These are phyloP conservation scores for Amblyteles armatorius DNA, from an alignment of 2,888 invertebrate species.

Conservation along the genomic window DNA sequence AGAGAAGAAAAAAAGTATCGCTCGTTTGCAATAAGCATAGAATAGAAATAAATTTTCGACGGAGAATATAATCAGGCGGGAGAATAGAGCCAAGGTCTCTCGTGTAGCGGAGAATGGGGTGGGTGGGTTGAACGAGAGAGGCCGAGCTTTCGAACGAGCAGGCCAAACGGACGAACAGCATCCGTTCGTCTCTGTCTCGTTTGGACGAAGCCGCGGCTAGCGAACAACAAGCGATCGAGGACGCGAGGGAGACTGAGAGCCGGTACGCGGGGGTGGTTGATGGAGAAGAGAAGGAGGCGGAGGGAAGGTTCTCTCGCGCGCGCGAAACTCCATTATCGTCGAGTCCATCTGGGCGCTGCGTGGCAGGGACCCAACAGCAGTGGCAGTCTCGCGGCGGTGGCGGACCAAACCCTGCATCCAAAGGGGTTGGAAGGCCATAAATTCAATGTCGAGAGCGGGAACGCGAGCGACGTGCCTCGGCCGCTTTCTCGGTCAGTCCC, in stretches of 20 bases:
- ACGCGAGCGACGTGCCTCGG: slow-evolving; percentile 44
- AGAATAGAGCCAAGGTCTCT: slow-evolving; percentile 33
- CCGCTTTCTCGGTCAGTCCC: slow-evolving; percentile 59
- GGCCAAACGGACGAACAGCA: slow-evolving; percentile 12
- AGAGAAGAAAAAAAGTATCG: not conserved
- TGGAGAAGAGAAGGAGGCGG: slow-evolving; percentile 27
- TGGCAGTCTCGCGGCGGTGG: slow-evolving; percentile 34
- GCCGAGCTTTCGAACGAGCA: slow-evolving; percentile 9
- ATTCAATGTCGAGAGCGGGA: slow-evolving; percentile 66
- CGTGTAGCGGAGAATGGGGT: slow-evolving; percentile 14
- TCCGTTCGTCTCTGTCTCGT: slow-evolving; percentile 62
- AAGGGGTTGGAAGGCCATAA: slow-evolving; percentile 68
- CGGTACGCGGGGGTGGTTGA: slow-evolving; percentile 16
- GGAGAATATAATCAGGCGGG: slow-evolving; percentile 19
- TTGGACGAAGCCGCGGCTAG: slow-evolving; percentile 56
- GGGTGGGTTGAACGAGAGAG: slow-evolving; percentile 6
- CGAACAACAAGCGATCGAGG: slow-evolving; percentile 25
- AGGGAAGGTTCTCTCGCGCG: slow-evolving; percentile 33
- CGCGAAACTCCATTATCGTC: slow-evolving; percentile 75
- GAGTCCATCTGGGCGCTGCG: slow-evolving; percentile 65
- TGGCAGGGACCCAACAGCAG: slow-evolving; percentile 35
- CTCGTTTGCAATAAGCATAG: not conserved
- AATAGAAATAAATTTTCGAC: not conserved
- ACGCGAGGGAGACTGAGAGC: slow-evolving; percentile 15
- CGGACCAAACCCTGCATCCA: slow-evolving; percentile 39